Conservation (phyloP, 2,113 vertebrate genomes). For the Dasyprocta punctata region DNA sequence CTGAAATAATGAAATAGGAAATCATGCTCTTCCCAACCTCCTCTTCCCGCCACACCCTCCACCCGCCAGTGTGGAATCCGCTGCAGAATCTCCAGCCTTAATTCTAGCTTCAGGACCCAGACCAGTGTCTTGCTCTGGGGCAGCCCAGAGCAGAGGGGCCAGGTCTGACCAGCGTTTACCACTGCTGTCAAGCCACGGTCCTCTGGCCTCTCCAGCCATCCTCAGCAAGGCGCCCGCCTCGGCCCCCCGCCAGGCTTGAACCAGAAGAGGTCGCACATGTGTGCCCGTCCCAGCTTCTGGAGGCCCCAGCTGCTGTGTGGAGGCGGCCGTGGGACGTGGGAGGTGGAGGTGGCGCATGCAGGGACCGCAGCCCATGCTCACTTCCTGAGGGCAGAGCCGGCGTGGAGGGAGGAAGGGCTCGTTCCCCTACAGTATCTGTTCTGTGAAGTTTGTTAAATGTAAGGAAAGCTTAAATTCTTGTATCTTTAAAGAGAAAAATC, state of each 20-base stretch:
- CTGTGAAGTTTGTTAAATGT: conserved; percentile 92
- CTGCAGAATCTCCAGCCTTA: conserved; percentile 81
- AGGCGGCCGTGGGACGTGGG: conserved; percentile 79
- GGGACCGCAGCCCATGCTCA: conserved; percentile 82
- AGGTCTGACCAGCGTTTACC: conserved; percentile 75
- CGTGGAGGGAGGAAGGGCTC: conserved; percentile 79
- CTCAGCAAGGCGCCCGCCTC: conserved; percentile 49
- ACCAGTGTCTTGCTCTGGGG: conserved; percentile 62
- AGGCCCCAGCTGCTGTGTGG: conserved; percentile 33
- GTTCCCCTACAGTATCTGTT: conserved; percentile 91
- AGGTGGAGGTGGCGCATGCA: conserved; percentile 62
- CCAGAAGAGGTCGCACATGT: background rate
- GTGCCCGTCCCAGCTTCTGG: background rate
- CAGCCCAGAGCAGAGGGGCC: conserved; percentile 62
- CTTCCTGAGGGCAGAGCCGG: conserved; percentile 78
- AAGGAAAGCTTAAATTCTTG: conserved; percentile 93
- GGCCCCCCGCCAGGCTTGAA: conserved; percentile 9
- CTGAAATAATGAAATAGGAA: conserved; percentile 60
- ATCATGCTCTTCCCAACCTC: conserved; percentile 61
- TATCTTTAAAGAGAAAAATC: conserved; percentile 94
- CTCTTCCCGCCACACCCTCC: conserved; percentile 26
- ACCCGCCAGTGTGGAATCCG: conserved; percentile 57
- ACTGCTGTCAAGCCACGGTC: conserved; percentile 75
- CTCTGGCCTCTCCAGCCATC: conserved; percentile 63
- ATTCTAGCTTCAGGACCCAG: conserved; percentile 81